Evolutionary conservation across 2,888 invertebrate genomes (phyloP).

Genomic region (Acholoe squamosa): DNA sequence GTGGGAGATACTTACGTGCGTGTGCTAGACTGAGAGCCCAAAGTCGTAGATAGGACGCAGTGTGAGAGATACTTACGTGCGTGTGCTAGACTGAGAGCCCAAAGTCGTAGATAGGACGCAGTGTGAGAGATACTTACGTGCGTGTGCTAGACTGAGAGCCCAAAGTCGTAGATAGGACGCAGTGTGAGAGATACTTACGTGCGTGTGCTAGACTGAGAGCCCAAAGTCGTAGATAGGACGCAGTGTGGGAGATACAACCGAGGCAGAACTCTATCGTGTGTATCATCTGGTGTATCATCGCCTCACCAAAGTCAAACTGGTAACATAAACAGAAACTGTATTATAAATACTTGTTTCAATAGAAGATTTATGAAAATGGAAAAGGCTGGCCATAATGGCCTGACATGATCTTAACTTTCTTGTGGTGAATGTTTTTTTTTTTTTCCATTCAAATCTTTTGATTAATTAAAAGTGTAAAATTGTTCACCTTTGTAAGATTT

Average conservation of each 20-base stretch:
- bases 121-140: slow-evolving; percentile 94
- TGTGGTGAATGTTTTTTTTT: too few relatives aligned
- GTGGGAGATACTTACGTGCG: slow-evolving; percentile 93
- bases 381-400: too few relatives aligned
- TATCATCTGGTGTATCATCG: slow-evolving; percentile 96
- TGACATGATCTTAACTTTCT: too few relatives aligned
- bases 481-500: too few relatives aligned
- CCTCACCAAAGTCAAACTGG: slow-evolving; percentile 91
- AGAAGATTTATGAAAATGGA: too few relatives aligned
- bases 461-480: too few relatives aligned
- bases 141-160: slow-evolving; percentile 99
- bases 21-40: slow-evolving; percentile 99
- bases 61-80: slow-evolving; percentile 94
- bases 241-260: slow-evolving; percentile 99
- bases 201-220: slow-evolving; percentile 99
- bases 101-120: slow-evolving; percentile 98
- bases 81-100: slow-evolving; percentile 99
- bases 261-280: slow-evolving; percentile 88
- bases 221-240: slow-evolving; percentile 99
- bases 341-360: too few relatives aligned
- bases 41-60: slow-evolving; percentile 98
- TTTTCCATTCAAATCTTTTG: too few relatives aligned
- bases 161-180: slow-evolving; percentile 99
- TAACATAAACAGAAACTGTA: background rate
- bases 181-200: slow-evolving; percentile 97